These are phyloP conservation scores for Pandemis cinnamomeana DNA, from an alignment of 2,888 invertebrate genomes.

Conservation along the genomic window DNA sequence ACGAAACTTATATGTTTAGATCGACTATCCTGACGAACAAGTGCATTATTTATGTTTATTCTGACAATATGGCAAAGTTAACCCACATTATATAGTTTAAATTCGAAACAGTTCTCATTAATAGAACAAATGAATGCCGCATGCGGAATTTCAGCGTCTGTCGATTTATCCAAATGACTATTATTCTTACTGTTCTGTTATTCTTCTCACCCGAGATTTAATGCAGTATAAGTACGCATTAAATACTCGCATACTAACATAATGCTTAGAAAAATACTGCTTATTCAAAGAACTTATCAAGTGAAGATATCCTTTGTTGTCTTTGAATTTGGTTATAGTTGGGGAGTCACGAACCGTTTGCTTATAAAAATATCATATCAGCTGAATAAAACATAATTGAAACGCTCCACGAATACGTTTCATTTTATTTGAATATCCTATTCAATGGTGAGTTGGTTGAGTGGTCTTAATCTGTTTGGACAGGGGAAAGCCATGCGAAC, in stretches of 20 bases:
- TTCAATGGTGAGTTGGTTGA: not conserved
- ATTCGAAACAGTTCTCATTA: too few relatives aligned
- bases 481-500: slow-evolving; percentile 5
- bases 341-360: slow-evolving; percentile 1
- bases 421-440: not conserved
- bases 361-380: not conserved
- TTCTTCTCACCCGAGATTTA: too few relatives aligned
- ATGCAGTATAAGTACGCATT: too few relatives aligned
- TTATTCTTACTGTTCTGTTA: too few relatives aligned
- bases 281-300: not conserved
- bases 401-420: not conserved
- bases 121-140: too few relatives aligned
- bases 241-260: not conserved
- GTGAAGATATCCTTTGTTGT: not conserved
- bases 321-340: slow-evolving; percentile 3
- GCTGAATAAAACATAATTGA: not conserved
- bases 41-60: too few relatives aligned
- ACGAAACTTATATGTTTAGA: too few relatives aligned
- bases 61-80: too few relatives aligned
- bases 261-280: not conserved
- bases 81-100: too few relatives aligned
- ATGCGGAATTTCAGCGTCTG: not conserved
- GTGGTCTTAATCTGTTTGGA: slow-evolving; percentile 7
- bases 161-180: not conserved
- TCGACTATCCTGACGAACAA: too few relatives aligned